Conservation (phyloP, 2,888 invertebrate species). For the Pyrgus malvae region DNA sequence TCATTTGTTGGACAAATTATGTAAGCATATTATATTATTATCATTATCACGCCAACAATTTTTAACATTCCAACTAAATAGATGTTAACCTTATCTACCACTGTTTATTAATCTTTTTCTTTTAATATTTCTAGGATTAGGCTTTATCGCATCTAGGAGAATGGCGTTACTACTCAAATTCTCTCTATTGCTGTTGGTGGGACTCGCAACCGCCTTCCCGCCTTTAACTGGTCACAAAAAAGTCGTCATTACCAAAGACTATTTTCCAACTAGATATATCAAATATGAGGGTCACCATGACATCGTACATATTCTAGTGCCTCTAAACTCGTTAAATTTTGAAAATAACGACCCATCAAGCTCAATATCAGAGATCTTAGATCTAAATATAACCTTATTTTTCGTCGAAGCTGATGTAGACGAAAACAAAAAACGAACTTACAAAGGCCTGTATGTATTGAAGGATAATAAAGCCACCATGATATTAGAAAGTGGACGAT, state of each 20-base stretch:
- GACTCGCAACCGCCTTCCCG: not conserved
- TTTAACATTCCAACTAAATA: too few relatives aligned
- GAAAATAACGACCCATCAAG: too few relatives aligned
- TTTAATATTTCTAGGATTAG: too few relatives aligned
- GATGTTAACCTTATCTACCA: too few relatives aligned
- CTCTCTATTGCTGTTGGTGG: not conserved
- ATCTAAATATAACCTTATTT: constrained; percentile 32
- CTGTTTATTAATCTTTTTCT: too few relatives aligned
- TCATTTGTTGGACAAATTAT: too few relatives aligned
- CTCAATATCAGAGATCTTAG: not conserved
- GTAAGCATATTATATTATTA: too few relatives aligned
- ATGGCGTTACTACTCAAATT: not conserved
- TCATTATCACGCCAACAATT: too few relatives aligned
- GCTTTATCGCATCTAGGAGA: too few relatives aligned
- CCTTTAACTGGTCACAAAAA: not conserved
- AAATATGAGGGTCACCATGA: constrained; percentile 32
- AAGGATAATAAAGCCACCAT: constrained; percentile 32
- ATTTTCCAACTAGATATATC: constrained; percentile 17
- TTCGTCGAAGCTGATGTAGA: constrained; percentile 40
- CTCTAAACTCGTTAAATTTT: too few relatives aligned
- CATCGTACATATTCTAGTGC: too few relatives aligned
- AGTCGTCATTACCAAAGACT: constrained; percentile 20
- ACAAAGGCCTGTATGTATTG: constrained; percentile 33
- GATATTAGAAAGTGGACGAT: constrained; percentile 33
- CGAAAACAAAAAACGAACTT: constrained; percentile 27